Conservation (phyloP, 2,797 vertebrate species). For the Buphagus erythrorhynchus region DNA sequence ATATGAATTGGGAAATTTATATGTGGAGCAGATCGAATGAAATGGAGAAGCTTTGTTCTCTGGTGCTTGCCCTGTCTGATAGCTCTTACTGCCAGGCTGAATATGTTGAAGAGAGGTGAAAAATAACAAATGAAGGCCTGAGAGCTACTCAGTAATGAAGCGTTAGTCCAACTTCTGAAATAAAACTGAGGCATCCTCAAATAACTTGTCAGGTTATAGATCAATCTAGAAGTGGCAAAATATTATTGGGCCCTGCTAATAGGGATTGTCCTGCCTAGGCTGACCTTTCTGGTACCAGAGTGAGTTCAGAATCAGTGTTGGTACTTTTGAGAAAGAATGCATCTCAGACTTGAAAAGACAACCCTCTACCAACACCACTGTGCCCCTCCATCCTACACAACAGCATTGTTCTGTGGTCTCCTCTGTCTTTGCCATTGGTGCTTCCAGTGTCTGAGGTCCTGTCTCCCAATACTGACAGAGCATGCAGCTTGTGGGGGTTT, state of each 20-base stretch:
- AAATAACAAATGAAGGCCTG: background rate
- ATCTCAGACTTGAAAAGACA: background rate
- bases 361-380: background rate
- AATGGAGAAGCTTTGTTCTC: background rate
- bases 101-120: background rate
- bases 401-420: background rate
- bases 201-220: background rate
- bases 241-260: background rate
- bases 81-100: background rate
- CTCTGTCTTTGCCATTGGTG: background rate
- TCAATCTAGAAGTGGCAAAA: background rate
- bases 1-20: background rate
- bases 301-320: background rate
- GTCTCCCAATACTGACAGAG: background rate
- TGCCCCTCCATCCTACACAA: background rate
- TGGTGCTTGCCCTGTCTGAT: background rate
- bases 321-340: background rate
- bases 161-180: background rate
- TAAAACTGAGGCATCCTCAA: background rate
- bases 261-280: background rate
- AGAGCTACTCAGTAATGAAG: background rate
- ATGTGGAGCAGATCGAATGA: background rate
- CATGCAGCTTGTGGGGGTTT: rapidly evolving
- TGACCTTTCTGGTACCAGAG: background rate
- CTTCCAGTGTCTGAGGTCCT: background rate